phyloP scores from a whole-genome alignment of 2,888 invertebrate genomes.

The Zaprionus obscuricornis region DNA sequence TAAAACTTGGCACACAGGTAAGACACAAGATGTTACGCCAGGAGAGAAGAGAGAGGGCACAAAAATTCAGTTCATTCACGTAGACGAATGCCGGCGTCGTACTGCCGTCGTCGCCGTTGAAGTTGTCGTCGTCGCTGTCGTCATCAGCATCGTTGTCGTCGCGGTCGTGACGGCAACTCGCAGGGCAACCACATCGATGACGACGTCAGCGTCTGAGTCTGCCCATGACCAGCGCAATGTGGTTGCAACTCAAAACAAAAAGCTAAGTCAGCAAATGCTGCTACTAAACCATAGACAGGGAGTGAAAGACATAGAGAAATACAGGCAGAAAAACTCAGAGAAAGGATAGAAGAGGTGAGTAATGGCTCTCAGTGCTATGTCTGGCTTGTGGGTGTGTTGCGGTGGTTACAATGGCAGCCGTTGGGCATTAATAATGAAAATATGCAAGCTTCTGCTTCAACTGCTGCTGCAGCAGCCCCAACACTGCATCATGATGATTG shows the following conservation, averaged over 20 bases:
- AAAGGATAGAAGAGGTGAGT: slow-evolving; percentile 11
- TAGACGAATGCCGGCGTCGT: slow-evolving; percentile 24
- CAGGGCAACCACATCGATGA: slow-evolving; percentile 36
- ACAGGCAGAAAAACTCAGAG: slow-evolving; percentile 3
- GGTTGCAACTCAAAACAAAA: slow-evolving; percentile 77
- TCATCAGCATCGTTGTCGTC: no score
- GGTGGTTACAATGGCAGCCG: slow-evolving; percentile 59
- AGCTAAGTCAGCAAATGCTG: slow-evolving; percentile 76
- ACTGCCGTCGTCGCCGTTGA: slow-evolving; percentile 1
- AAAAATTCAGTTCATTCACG: slow-evolving; percentile 16
- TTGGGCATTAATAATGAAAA: slow-evolving; percentile 76
- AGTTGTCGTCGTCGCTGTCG: slow-evolving; percentile 12
- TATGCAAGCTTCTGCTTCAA: slow-evolving; percentile 62
- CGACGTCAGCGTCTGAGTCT: slow-evolving; percentile 45
- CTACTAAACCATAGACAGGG: slow-evolving; percentile 39
- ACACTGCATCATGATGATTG: no score
- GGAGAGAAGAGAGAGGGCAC: not conserved
- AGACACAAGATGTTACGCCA: slow-evolving; percentile 33
- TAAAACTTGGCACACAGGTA: slow-evolving; percentile 75
- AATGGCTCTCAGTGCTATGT: slow-evolving; percentile 12
- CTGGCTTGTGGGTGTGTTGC: slow-evolving; percentile 46
- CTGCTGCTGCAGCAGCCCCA: slow-evolving; percentile 49
- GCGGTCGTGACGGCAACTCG: slow-evolving; percentile 38
- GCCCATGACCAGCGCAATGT: slow-evolving; percentile 76
- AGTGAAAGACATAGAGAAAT: not conserved